Evolutionary conservation across 2,888 invertebrate species (phyloP).

Genomic region (Patella pellucida): DNA sequence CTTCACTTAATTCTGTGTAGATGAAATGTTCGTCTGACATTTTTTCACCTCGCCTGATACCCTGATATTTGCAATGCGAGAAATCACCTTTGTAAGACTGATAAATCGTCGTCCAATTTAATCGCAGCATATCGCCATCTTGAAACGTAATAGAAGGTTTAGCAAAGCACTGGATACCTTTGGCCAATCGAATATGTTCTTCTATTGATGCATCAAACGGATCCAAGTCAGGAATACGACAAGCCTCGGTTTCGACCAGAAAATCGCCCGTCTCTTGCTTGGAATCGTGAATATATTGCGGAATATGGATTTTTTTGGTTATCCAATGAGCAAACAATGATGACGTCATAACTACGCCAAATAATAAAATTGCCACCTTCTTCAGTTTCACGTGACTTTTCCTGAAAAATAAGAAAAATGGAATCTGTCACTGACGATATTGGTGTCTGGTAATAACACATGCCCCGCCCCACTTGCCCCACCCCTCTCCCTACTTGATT

Average conservation of each 20-base stretch:
- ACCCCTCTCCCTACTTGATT: too few species aligned
- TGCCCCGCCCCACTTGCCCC: too few species aligned
- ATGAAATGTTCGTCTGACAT: conserved; percentile 37
- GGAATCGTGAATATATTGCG: background rate
- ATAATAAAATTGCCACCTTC: background rate
- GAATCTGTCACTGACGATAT: background rate
- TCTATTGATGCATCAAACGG: conserved; percentile 56
- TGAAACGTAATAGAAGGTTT: conserved; percentile 55
- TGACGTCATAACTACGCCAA: background rate
- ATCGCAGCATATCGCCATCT: conserved; percentile 40
- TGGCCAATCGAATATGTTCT: conserved; percentile 41
- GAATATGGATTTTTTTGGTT: background rate
- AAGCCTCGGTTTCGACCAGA: conserved; percentile 59
- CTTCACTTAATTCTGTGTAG: conserved; percentile 35
- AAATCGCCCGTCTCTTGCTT: conserved; percentile 34
- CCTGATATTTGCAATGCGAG: conserved; percentile 58
- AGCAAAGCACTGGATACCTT: conserved; percentile 43
- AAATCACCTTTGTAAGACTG: conserved; percentile 45
- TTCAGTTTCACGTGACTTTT: background rate
- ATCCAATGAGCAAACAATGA: conserved; percentile 2
- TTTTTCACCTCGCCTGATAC: conserved; percentile 46
- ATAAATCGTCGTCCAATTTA: conserved; percentile 49
- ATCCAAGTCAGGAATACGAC: conserved; percentile 63
- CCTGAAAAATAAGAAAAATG: background rate
- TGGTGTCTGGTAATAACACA: too few species aligned